Evolutionary conservation across 2,797 vertebrate species (phyloP).

Genomic region (Enteromius paludinosus): DNA sequence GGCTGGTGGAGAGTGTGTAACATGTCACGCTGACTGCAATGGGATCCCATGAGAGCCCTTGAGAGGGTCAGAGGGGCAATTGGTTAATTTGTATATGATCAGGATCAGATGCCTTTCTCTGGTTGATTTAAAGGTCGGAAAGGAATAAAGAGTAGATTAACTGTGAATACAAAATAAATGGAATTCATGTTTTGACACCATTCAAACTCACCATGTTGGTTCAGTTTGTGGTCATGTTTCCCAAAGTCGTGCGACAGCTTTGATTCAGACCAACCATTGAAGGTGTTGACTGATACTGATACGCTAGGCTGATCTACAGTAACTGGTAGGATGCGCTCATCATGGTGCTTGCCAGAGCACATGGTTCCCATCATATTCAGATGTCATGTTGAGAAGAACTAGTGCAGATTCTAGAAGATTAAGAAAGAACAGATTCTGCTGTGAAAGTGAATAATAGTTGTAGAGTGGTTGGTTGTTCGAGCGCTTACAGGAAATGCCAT

Average conservation of each 20-base stretch:
- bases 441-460: not conserved
- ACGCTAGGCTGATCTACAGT: not conserved
- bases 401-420: not conserved
- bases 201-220: not conserved
- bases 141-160: not conserved
- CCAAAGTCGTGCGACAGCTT: not conserved
- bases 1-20: constrained; percentile 16
- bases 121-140: constrained; percentile 3
- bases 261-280: not conserved
- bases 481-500: constrained; percentile 18
- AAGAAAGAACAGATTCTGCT: not conserved
- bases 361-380: not conserved
- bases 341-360: not conserved
- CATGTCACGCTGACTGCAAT: constrained; percentile 15
- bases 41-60: constrained; percentile 26
- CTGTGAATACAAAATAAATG: not conserved
- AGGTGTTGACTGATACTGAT: not conserved
- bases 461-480: constrained; percentile 2
- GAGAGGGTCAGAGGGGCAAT: constrained; percentile 46
- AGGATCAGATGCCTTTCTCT: constrained; percentile 34
- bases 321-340: not conserved
- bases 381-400: not conserved
- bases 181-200: not conserved
- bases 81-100: constrained; percentile 53
- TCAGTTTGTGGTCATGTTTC: not conserved